These are phyloP conservation scores for Zenarchopterus dispar DNA, from an alignment of 2,797 vertebrate genomes.

Conservation along the genomic window DNA sequence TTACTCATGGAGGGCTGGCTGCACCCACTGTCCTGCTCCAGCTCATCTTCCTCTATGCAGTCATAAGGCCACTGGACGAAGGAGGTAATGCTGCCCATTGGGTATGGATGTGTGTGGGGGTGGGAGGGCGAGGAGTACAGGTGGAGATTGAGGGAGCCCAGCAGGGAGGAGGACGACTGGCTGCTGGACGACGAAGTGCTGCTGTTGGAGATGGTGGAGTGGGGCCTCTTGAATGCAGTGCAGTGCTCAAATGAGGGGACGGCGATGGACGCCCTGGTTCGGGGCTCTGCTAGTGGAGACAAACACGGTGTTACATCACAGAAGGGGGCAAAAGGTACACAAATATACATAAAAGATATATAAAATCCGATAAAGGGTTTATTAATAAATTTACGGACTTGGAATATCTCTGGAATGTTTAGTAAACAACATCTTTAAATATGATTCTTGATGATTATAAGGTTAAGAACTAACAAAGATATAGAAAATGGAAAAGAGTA, in stretches of 20 bases:
- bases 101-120: conserved; percentile 58
- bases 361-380: too few species aligned
- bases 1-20: conserved; percentile 83
- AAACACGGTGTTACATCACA: conserved; percentile 8
- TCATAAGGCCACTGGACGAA: conserved; percentile 83
- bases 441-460: too few species aligned
- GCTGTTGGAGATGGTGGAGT: conserved; percentile 89
- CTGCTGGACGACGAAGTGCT: conserved; percentile 89
- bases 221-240: conserved; percentile 84
- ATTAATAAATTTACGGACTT: neutral
- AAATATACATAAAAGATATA: too few species aligned
- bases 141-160: conserved; percentile 84
- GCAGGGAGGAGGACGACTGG: conserved; percentile 85
- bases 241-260: conserved; percentile 80
- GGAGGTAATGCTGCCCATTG: conserved; percentile 63
- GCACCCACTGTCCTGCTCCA: conserved; percentile 81
- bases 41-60: conserved; percentile 87
- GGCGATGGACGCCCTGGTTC: conserved; percentile 75
- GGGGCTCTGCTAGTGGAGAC: conserved; percentile 69
- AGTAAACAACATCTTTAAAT: too few species aligned
- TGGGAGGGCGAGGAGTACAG: conserved; percentile 76
- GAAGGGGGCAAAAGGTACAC: too few species aligned
- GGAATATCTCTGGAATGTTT: too few species aligned
- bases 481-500: neutral
- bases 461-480: neutral